Conservation (phyloP, 1,140 invertebrate species). For the Lucilia sericata region DNA sequence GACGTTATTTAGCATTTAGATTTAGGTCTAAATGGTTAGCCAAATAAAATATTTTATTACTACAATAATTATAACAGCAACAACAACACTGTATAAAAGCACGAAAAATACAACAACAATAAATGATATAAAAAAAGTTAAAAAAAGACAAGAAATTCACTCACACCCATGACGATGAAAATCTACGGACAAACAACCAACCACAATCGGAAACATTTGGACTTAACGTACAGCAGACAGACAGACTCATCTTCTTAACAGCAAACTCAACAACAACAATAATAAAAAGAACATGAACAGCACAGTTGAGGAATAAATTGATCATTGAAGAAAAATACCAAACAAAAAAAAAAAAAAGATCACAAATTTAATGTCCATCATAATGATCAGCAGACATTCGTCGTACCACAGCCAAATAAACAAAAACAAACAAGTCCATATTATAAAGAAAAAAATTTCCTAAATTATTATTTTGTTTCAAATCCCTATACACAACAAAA, state of each 20-base stretch:
- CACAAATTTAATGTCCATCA: too few relatives aligned
- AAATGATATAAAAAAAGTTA: neutral
- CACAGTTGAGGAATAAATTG: neutral
- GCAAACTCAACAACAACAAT: too few relatives aligned
- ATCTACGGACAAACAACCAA: neutral
- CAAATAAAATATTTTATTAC: conserved; percentile 43
- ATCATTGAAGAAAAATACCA: too few relatives aligned
- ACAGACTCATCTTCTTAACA: too few relatives aligned
- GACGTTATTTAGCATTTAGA: conserved; percentile 42
- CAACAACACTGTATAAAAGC: conserved; percentile 20
- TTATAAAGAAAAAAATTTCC: neutral
- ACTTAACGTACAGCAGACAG: neutral
- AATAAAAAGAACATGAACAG: neutral
- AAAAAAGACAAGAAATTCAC: neutral
- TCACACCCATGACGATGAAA: neutral
- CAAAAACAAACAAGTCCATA: neutral
- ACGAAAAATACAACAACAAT: conserved; percentile 1
- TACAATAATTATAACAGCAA: conserved; percentile 36
- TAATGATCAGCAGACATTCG: too few relatives aligned
- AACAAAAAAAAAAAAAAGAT: too few relatives aligned
- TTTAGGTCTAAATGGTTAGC: conserved; percentile 44
- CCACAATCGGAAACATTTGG: neutral
- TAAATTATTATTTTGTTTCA: too few relatives aligned
- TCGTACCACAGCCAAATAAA: neutral
- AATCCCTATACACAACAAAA: neutral